These are phyloP conservation scores for Spermophilus dauricus DNA, from an alignment of 2,113 vertebrate species.

Conservation along the genomic window DNA sequence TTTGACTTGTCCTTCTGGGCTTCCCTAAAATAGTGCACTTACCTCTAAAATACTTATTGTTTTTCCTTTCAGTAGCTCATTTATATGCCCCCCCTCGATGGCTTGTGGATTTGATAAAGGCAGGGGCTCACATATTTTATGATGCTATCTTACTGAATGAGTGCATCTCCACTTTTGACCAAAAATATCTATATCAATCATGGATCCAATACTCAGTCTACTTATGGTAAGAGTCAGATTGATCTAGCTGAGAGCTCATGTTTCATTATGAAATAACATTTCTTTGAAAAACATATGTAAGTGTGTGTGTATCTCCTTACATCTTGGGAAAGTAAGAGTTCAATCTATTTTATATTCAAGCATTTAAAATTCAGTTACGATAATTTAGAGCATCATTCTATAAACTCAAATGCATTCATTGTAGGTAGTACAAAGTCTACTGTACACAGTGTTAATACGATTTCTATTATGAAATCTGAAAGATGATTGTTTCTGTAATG, in stretches of 20 bases:
- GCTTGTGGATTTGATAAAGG: background rate
- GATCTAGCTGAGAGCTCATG: background rate
- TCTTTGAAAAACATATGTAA: background rate
- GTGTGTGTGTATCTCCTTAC: background rate
- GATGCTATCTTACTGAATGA: background rate
- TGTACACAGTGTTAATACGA: background rate
- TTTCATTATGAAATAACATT: constrained; percentile 5
- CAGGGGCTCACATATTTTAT: background rate
- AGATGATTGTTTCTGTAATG: constrained; percentile 37
- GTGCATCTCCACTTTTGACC: background rate
- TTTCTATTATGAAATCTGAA: constrained; percentile 18
- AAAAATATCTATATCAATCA: background rate
- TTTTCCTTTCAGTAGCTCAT: background rate
- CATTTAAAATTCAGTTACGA: constrained; percentile 23
- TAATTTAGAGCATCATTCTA: background rate
- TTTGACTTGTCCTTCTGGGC: background rate
- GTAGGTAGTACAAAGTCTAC: background rate
- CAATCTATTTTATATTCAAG: constrained; percentile 32
- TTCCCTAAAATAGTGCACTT: background rate
- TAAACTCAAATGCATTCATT: constrained; percentile 8
- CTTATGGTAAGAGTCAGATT: background rate
- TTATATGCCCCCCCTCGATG: background rate
- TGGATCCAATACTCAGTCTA: background rate
- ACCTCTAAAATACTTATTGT: background rate
- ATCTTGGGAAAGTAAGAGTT: background rate